Evolutionary conservation across 2,113 vertebrate species (phyloP), one percentile per base, ranked within the genome.

Genomic region (Ceyx melanurus): DNA sequence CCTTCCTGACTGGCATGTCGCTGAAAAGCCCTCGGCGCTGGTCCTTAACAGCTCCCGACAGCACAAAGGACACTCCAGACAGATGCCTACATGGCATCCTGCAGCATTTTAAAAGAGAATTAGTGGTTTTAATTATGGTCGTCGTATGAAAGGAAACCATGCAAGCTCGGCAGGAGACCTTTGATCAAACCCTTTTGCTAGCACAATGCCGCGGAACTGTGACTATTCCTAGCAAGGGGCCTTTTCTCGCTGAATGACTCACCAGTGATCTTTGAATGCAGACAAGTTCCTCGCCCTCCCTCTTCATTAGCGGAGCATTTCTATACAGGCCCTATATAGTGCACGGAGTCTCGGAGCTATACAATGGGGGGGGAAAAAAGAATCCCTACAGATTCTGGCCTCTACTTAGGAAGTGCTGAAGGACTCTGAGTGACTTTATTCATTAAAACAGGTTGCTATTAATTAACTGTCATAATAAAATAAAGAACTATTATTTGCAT

Each of bases 71-170:
- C 98, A 98, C 98, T 98, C 97, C 98, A 98, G 98, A 98, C 98
- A 98, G 98, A 98, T 98, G 98, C 98, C 98, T 98, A 98, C 98
- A 98, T 98, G 97, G 98, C 98, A 98, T 98, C 98, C 98, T 98
- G 98, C 98, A 98, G 98, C 97, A 98, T 98, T 98, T 98, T 98
- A 98, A 98, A 98, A 98, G 98, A 98, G 98, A 98, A 98, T 98
- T 98, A 98, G 98, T 97, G 98, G 97, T 98, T 98, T 98, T 98
- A 98, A 98, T 98, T 98, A 98, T 98, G 98, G 98, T 98, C 98
- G 97, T 98, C 37, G 95, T 97, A 97, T 98, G 98, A 98, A 98
- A 98, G 97, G 97, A 97, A 98, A 98, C 98, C 98, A 98, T 97
- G 97, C 97, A 97, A 98, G 98, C 98, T 97, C 98, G 92, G 91